Percentiles rank a stretch among this genome's conserved stretches.
Conservation (phyloP, 2,888 invertebrate species). For the Pristionchus entomophagus region DNA sequence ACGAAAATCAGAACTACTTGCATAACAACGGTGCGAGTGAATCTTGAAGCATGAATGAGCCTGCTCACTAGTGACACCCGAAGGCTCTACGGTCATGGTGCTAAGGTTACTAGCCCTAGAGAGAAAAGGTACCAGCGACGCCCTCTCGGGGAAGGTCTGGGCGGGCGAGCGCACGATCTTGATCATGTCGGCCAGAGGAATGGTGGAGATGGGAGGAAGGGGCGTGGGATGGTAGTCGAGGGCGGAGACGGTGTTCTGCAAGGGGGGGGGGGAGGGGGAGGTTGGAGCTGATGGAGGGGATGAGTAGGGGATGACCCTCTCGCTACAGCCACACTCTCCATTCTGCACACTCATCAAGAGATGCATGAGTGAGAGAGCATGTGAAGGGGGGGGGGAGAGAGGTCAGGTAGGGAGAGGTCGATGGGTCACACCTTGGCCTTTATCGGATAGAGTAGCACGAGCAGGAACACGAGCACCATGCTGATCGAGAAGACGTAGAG, state of each 20-base stretch:
- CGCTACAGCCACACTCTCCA: too few relatives aligned
- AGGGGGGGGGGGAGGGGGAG: neutral
- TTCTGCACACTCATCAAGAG: too few relatives aligned
- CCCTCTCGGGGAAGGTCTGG: neutral
- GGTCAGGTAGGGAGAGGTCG: too few relatives aligned
- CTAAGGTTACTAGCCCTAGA: too few relatives aligned
- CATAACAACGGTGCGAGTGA: too few relatives aligned
- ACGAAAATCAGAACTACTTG: too few relatives aligned
- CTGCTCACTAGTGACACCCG: too few relatives aligned
- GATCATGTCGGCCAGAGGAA: constrained; percentile 16
- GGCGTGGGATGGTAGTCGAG: constrained; percentile 19
- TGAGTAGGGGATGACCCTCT: too few relatives aligned
- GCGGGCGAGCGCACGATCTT: constrained; percentile 13
- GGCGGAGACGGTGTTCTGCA: neutral
- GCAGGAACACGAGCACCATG: constrained; percentile 12
- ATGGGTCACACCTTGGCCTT: constrained; percentile 35
- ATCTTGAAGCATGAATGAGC: too few relatives aligned
- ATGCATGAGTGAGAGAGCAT: too few relatives aligned
- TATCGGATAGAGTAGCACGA: constrained; percentile 25
- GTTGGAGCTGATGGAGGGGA: too few relatives aligned
- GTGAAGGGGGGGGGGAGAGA: neutral
- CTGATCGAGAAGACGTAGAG: constrained; percentile 1
- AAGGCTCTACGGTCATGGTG: too few relatives aligned
- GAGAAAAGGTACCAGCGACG: neutral
- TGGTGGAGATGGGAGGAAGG: constrained; percentile 15